Evolutionary conservation across 2,888 invertebrate genomes (phyloP).

Genomic region (Lampropteryx suffumata): DNA sequence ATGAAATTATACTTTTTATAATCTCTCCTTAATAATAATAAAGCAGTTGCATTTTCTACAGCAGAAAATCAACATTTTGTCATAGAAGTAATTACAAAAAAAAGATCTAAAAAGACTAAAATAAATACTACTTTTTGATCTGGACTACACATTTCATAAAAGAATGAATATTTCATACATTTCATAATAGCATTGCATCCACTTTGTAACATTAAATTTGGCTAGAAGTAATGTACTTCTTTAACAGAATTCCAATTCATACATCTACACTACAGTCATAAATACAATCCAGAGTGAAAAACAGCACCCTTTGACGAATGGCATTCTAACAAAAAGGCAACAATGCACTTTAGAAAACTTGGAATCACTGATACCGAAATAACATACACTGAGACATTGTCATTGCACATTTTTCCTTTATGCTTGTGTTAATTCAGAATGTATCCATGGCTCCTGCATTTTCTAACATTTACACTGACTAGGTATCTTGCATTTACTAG

Average conservation of each 20-base stretch:
- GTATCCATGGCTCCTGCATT: too few species aligned
- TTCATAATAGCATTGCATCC: constrained; percentile 19
- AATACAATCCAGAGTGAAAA: constrained; percentile 51
- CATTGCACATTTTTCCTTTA: too few species aligned
- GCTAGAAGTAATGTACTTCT: constrained; percentile 62
- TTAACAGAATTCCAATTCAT: constrained; percentile 49
- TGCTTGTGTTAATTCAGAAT: neutral
- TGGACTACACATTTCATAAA: constrained; percentile 24
- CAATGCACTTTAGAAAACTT: too few species aligned
- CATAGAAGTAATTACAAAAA: constrained; percentile 14
- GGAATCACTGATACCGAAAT: too few species aligned
- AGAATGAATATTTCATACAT: constrained; percentile 29
- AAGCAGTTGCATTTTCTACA: constrained; percentile 60
- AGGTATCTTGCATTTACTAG: neutral
- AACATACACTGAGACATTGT: too few species aligned
- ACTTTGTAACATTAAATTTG: constrained; percentile 45
- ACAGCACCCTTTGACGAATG: constrained; percentile 8
- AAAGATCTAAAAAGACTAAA: constrained; percentile 29
- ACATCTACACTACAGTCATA: constrained; percentile 41
- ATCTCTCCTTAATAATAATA: constrained; percentile 55
- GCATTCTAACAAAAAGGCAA: neutral
- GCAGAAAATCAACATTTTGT: constrained; percentile 39
- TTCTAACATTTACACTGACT: neutral
- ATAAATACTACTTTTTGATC: constrained; percentile 39
- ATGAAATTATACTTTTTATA: constrained; percentile 60